Percentiles rank a stretch among this genome's conserved stretches.
Conservation (phyloP, 1,140 invertebrate species). For the Zaprionus nigranus region DNA sequence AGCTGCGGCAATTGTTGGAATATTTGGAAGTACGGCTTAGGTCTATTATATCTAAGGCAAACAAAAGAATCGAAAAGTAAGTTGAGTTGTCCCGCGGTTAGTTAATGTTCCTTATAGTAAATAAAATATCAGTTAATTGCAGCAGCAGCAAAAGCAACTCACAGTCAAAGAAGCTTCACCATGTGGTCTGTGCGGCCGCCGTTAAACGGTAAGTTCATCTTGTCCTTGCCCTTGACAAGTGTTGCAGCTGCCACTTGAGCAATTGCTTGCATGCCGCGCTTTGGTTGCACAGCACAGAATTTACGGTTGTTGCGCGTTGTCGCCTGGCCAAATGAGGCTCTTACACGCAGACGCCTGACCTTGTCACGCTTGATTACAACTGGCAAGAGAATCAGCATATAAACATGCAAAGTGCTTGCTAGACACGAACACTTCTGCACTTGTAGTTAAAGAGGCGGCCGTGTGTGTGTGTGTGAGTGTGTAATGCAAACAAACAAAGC, state of each 20-base stretch:
- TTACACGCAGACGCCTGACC: slow-evolving; percentile 63
- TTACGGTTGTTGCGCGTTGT: slow-evolving; percentile 18
- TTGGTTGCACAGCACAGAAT: slow-evolving; percentile 21
- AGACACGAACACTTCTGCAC: slow-evolving; percentile 22
- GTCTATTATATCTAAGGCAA: neutral
- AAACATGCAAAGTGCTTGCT: slow-evolving; percentile 60
- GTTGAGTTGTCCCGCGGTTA: neutral
- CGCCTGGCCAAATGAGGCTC: slow-evolving; percentile 30
- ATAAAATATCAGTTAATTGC: slow-evolving; percentile 16
- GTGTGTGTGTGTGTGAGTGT: slow-evolving; percentile 18
- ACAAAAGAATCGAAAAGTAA: neutral
- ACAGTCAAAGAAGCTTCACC: neutral
- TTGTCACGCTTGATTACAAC: slow-evolving; percentile 62
- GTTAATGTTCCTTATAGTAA: neutral
- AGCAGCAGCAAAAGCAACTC: neutral
- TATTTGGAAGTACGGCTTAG: neutral
- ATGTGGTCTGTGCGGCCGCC: neutral
- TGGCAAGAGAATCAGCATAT: slow-evolving; percentile 58
- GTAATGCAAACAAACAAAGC: slow-evolving; percentile 54
- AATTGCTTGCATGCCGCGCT: slow-evolving; percentile 14
- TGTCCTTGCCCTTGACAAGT: slow-evolving; percentile 35
- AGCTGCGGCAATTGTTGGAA: neutral
- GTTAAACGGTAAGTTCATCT: slow-evolving; percentile 23
- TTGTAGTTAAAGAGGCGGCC: slow-evolving; percentile 20
- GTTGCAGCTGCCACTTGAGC: slow-evolving; percentile 16